Base-by-base conservation (phyloP, 2,888 invertebrate genomes). In the Dryobotodes eremita region DNA sequence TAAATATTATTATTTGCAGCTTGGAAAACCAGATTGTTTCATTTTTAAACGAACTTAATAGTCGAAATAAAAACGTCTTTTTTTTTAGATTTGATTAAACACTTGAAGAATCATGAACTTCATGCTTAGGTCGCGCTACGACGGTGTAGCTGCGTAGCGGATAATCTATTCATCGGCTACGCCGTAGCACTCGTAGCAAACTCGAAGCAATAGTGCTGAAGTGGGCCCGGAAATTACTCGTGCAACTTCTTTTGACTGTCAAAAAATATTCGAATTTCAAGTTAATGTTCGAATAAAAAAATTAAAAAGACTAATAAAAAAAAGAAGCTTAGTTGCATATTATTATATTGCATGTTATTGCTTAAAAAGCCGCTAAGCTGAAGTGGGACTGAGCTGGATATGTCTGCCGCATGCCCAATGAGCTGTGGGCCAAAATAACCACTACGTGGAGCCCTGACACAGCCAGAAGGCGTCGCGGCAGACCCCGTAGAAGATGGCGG, bases 151-250 rank as follows among this genome's bases (percentile, higher is more conserved):
- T 77, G 17, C 77, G 65, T 77, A 77, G 77, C 55, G 31, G 15
- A 7, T 59, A 42, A n/a, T n/a, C 26, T n/a, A 65, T 26, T 15
- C 48, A 50, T 50, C 31, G 5, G 20, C 57, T 79, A 79, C 80
- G 72, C 0, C 79, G 80, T 79, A 79, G 71, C 80, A 71, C 71
- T 15, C 48, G 53, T 76, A 53, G 76, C 17, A 42, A 42, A 42
- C 36, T 36, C 36, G 36, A 36, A 36, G 20, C n/a, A n/a, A 73
- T 20, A 2, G 20, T 23, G 2, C 7, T 4, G 5, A 42, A 4
- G 42, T 42, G 5, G 42, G 7, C 42, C 42, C 42, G 42, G 5
- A 42, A 42, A 42, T 42, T n/a, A 17, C n/a, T 53, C 17, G 6
- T 55, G 36, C n/a, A 36, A 23, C 15, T 26, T 36, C n/a, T 36